Conservation (phyloP, 2,113 vertebrate species). For the Agelaius tricolor region DNA sequence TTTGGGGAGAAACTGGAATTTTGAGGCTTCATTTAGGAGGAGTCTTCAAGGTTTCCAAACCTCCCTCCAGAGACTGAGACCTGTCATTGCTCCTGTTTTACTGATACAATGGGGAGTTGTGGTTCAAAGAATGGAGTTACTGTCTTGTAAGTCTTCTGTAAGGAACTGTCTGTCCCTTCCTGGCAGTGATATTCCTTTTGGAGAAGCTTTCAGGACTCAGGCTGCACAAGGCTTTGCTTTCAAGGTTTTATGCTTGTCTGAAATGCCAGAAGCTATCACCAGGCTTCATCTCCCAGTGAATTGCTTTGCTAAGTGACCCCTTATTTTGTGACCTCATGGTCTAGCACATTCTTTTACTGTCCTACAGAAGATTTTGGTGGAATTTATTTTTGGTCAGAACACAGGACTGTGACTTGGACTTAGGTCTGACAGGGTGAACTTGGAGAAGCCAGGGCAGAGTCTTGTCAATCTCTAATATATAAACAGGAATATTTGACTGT, state of each 20-base stretch:
- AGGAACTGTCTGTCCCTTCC: not conserved
- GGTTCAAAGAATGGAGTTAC: not conserved
- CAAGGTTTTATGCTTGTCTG: not conserved
- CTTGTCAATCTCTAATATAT: not conserved
- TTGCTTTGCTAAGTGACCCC: not conserved
- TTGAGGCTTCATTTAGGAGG: not conserved
- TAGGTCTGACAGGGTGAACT: not conserved
- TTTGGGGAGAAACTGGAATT: not conserved
- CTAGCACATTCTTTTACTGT: not conserved
- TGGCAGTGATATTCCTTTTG: not conserved
- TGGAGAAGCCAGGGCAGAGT: not conserved
- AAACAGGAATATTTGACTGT: not conserved
- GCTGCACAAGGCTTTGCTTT: not conserved
- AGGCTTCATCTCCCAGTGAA: not conserved
- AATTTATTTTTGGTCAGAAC: not conserved
- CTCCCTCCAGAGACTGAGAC: not conserved
- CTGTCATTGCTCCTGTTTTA: not conserved
- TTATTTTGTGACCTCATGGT: rapidly evolving
- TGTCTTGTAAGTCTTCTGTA: not conserved
- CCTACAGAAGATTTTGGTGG: not conserved
- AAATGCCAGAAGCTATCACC: not conserved
- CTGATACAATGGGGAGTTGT: not conserved
- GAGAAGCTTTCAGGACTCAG: not conserved
- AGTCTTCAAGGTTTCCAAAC: conserved; percentile 1
- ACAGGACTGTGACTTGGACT: not conserved